These are phyloP conservation scores for Drosophila nannoptera DNA, from an alignment of 1,140 invertebrate species.

Conservation along the genomic window DNA sequence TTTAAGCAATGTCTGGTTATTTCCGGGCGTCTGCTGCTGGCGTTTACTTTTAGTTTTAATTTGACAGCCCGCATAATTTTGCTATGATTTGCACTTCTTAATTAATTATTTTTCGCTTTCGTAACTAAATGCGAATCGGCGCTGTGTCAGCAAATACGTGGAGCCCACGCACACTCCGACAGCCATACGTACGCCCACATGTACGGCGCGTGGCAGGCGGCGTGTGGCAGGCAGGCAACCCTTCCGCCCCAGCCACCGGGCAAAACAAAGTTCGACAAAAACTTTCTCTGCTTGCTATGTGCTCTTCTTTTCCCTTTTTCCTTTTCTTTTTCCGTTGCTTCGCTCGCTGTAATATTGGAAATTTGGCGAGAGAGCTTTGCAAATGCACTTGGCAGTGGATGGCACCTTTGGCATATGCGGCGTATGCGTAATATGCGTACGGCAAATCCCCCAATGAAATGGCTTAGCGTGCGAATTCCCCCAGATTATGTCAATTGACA, in stretches of 20 bases:
- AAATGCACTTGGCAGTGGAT: constrained; percentile 42
- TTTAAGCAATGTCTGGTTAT: constrained; percentile 32
- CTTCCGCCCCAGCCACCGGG: constrained; percentile 13
- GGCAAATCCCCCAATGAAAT: constrained; percentile 59
- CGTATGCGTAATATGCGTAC: constrained; percentile 49
- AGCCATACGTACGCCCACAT: background rate
- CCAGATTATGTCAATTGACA: constrained; percentile 65
- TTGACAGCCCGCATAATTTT: constrained; percentile 72
- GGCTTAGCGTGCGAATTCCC: constrained; percentile 59
- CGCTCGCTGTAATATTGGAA: constrained; percentile 22
- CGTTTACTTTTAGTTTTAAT: constrained; percentile 71
- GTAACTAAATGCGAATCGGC: constrained; percentile 57
- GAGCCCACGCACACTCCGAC: background rate
- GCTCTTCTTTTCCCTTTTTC: constrained; percentile 1
- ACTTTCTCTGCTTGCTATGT: constrained; percentile 29
- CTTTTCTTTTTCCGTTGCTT: background rate
- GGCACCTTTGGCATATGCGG: constrained; percentile 36
- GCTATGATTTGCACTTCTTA: constrained; percentile 76
- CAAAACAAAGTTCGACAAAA: constrained; percentile 52
- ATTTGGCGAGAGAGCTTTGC: constrained; percentile 25
- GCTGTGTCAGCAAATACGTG: constrained; percentile 58
- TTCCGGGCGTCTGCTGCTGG: constrained; percentile 49
- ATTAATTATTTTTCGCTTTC: constrained; percentile 73
- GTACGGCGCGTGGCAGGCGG: constrained; percentile 2
- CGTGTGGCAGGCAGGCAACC: constrained; percentile 22